Conservation (phyloP, 2,888 invertebrate species). For the Teleiodes luculella region DNA sequence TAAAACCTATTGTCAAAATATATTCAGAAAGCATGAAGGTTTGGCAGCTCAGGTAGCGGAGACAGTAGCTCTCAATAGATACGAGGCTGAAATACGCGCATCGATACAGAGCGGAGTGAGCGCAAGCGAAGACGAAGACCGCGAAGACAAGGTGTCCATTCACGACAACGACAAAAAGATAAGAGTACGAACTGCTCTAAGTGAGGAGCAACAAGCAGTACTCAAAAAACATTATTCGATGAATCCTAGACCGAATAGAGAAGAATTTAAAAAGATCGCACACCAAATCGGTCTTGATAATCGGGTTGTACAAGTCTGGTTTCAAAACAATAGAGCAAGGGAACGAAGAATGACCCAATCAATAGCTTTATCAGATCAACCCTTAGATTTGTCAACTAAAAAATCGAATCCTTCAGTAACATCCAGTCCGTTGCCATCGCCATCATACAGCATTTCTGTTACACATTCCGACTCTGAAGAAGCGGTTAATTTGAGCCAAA, state of each 20-base stretch:
- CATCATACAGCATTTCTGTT: constrained; percentile 80
- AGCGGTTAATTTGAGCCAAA: constrained; percentile 88
- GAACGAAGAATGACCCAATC: constrained; percentile 84
- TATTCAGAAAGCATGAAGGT: constrained; percentile 83
- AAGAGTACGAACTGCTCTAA: constrained; percentile 94
- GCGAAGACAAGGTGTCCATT: constrained; percentile 76
- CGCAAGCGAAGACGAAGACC: constrained; percentile 81
- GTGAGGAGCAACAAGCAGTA: constrained; percentile 94
- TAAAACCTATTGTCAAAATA: constrained; percentile 78
- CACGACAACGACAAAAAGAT: constrained; percentile 87
- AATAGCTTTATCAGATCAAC: constrained; percentile 81
- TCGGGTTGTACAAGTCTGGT: constrained; percentile 95
- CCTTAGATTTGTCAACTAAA: constrained; percentile 93
- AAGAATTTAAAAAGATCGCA: constrained; percentile 94
- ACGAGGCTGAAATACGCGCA: constrained; percentile 71
- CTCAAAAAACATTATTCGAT: constrained; percentile 92
- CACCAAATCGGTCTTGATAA: constrained; percentile 85
- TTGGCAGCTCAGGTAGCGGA: constrained; percentile 87
- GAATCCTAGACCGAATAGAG: constrained; percentile 96
- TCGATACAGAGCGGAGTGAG: constrained; percentile 73
- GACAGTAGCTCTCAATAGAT: constrained; percentile 76
- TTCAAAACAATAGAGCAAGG: constrained; percentile 95
- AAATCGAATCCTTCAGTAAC: constrained; percentile 79
- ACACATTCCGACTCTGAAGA: constrained; percentile 83
- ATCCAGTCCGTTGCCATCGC: constrained; percentile 81